Base-by-base conservation (phyloP, 2,797 vertebrate species). In the Cyclopterus lumpus region DNA sequence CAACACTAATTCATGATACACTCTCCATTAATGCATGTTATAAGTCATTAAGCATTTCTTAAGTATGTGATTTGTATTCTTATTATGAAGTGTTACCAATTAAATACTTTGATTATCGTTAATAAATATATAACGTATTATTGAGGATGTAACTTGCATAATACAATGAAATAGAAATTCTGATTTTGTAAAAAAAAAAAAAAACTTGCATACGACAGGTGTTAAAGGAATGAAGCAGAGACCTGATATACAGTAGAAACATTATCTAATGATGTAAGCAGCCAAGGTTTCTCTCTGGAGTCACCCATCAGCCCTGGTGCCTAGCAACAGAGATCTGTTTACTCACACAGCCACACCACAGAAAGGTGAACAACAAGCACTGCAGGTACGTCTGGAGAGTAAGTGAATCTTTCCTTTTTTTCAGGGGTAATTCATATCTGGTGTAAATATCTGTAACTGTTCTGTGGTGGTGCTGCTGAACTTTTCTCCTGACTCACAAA, bases 291-390 rank as follows among this genome's bases (percentile, higher is more conserved):
- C 57, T 66, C 57, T 28, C 18, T 16, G 55, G 51, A 38, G 44
- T 81, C 51, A 51, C 73, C 76, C 40, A 58, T 67, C 44, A 64
- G 55, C 61, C 11, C n/a, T 60, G 36, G 71, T 69, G 71, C 36
- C 84, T 91, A 91, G 90, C 89, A 92, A 91, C 91, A 68, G 55
- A 80, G 44, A 71, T 73, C 42, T 88, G 84, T 89, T 89, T 84
- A 81, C 75, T 67, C 57, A 20, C 77, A 80, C 75, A 87, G 59
- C 38, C 64, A 60, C 55, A 64, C 32, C 36, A 58, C 73, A 54
- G 64, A 66, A 67, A 83, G 75, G 64, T 82, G 77, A 84, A 62
- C 67, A 65, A 57, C 60, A 80, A 22, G 71, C 78, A 54, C n/a
- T 70, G 54, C 84, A 87, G 86, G 84, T 82, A 67, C 6, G 74